phyloP scores from a whole-genome alignment of 2,797 vertebrate species.

The Coregonus suidteri region DNA sequence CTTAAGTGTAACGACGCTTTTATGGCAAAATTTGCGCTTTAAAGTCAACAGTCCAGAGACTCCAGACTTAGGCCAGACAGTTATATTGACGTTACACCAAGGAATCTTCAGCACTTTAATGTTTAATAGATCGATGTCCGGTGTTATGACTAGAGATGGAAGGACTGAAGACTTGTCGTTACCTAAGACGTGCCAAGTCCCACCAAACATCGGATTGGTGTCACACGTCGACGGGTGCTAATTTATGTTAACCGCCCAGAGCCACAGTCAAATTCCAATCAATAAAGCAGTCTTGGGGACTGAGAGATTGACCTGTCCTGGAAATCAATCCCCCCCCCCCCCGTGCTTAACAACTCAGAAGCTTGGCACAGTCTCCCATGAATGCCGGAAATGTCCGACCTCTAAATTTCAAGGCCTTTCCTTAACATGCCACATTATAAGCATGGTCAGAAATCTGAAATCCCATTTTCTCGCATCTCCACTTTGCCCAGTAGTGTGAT shows the following conservation, averaged over 20 bases:
- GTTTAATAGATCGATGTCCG: constrained; percentile 60
- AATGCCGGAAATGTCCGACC: constrained; percentile 12
- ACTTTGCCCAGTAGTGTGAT: not conserved
- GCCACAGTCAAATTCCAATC: constrained; percentile 64
- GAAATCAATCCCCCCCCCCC: constrained; percentile 53
- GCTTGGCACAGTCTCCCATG: not conserved
- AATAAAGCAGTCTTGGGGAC: constrained; percentile 58
- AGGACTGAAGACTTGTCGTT: constrained; percentile 55
- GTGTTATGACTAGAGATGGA: constrained; percentile 60
- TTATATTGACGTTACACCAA: too few relatives aligned
- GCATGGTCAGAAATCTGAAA: not conserved
- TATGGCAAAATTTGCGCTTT: constrained; percentile 33
- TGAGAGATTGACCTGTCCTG: constrained; percentile 44
- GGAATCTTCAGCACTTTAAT: constrained; percentile 47
- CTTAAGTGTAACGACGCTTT: constrained; percentile 6
- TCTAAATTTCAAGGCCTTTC: constrained; percentile 17
- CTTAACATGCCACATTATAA: not conserved
- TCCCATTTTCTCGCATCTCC: constrained; percentile 21
- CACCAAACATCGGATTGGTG: constrained; percentile 51
- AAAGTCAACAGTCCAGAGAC: constrained; percentile 25
- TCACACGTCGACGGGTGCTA: constrained; percentile 64
- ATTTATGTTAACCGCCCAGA: constrained; percentile 70
- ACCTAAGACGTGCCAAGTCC: constrained; percentile 54
- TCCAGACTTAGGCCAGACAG: too few relatives aligned
- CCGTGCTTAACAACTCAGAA: constrained; percentile 32